phyloP scores from a whole-genome alignment of 2,113 vertebrate genomes.

The Dolichallabes microphthalmus region DNA sequence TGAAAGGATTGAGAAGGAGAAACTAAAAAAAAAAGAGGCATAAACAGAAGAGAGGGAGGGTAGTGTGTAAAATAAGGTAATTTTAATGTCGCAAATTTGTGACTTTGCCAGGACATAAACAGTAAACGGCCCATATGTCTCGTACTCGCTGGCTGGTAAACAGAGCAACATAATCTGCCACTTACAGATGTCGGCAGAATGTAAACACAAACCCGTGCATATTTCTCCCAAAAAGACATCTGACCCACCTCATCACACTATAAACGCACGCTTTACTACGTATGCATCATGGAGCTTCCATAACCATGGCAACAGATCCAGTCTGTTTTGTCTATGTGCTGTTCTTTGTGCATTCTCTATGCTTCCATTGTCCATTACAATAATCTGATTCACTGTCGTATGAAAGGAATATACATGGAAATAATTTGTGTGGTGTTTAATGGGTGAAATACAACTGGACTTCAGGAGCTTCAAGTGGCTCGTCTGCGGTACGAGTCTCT shows the following conservation, averaged over 20 bases:
- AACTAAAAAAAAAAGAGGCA: neutral
- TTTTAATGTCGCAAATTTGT: slow-evolving; percentile 48
- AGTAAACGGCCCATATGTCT: slow-evolving; percentile 67
- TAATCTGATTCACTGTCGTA: neutral
- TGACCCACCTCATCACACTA: slow-evolving; percentile 14
- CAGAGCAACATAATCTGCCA: slow-evolving; percentile 48
- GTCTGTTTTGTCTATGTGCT: slow-evolving; percentile 31
- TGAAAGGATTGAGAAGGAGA: neutral
- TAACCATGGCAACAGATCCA: slow-evolving; percentile 60
- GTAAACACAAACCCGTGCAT: slow-evolving; percentile 45
- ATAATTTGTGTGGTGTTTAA: neutral
- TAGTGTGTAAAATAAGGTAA: slow-evolving; percentile 45
- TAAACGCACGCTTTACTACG: slow-evolving; percentile 45
- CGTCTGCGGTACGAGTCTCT: neutral
- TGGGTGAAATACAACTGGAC: neutral
- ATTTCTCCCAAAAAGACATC: slow-evolving; percentile 23
- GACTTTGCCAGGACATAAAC: slow-evolving; percentile 64
- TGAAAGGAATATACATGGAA: slow-evolving; percentile 4
- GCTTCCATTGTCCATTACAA: slow-evolving; percentile 15
- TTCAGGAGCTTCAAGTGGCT: neutral
- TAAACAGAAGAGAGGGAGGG: slow-evolving; percentile 40
- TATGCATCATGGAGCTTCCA: slow-evolving; percentile 36
- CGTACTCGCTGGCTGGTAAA: slow-evolving; percentile 28
- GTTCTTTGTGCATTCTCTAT: slow-evolving; percentile 33
- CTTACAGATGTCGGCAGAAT: slow-evolving; percentile 58